These are phyloP conservation scores for Sebastes dallii DNA, from an alignment of 2,797 vertebrate genomes.

Conservation along the genomic window DNA sequence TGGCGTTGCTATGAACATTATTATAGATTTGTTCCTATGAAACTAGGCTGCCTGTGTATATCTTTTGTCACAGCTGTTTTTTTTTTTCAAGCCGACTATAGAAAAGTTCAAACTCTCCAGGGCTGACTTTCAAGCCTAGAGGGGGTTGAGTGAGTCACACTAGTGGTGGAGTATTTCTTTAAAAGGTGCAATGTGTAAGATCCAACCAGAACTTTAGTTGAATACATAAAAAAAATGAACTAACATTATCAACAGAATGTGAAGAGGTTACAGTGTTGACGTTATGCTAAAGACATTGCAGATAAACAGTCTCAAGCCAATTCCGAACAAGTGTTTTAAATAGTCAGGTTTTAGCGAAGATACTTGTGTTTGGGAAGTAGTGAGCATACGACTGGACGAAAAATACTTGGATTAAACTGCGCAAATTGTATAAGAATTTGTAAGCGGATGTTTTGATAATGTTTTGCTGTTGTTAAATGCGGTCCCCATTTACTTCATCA, in stretches of 20 bases:
- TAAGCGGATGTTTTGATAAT: too few relatives aligned
- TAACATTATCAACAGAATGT: background rate
- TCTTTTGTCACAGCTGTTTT: background rate
- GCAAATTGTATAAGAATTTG: too few relatives aligned
- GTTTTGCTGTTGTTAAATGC: too few relatives aligned
- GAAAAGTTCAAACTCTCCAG: background rate
- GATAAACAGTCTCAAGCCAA: background rate
- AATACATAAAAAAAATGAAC: background rate
- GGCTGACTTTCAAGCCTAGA: background rate
- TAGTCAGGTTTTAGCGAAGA: too few relatives aligned
- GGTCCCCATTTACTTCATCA: too few relatives aligned
- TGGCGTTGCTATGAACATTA: background rate
- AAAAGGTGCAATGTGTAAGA: background rate
- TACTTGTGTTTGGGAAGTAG: too few relatives aligned
- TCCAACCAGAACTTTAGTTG: background rate
- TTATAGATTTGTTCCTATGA: background rate
- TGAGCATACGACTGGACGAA: too few relatives aligned
- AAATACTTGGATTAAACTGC: too few relatives aligned
- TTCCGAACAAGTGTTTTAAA: too few relatives aligned
- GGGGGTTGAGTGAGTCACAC: background rate
- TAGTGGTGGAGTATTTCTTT: background rate
- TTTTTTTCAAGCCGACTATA: background rate
- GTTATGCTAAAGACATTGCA: background rate
- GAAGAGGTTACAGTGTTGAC: background rate
- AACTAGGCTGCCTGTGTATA: background rate